These are phyloP conservation scores for Exocentrus adspersus DNA, from an alignment of 2,888 invertebrate genomes.

Conservation along the genomic window DNA sequence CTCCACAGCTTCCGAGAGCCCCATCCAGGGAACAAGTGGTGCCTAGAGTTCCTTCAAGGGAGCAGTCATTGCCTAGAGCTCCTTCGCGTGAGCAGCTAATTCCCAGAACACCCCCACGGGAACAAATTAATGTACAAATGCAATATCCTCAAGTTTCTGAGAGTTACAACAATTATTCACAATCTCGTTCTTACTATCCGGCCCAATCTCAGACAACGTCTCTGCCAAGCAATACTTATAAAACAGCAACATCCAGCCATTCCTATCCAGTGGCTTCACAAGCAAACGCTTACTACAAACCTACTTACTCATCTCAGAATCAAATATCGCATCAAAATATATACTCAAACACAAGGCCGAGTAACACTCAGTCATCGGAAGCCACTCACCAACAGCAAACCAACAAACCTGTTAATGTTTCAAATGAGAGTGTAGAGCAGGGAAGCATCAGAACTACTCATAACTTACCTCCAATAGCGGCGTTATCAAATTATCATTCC, in stretches of 20 bases:
- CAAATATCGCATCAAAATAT: constrained; percentile 28
- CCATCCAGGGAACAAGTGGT: constrained; percentile 45
- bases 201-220: constrained; percentile 46
- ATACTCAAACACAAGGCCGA: constrained; percentile 29
- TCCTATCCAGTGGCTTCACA: constrained; percentile 31
- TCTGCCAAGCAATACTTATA: constrained; percentile 38
- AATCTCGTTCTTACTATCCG: constrained; percentile 49
- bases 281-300: constrained; percentile 41
- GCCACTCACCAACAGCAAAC: constrained; percentile 8
- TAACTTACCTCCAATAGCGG: constrained; percentile 67
- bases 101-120: constrained; percentile 42
- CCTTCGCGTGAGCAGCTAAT: constrained; percentile 41
- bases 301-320: constrained; percentile 39
- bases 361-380: constrained; percentile 2
- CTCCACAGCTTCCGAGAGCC: constrained; percentile 42
- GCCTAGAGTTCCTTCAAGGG: constrained; percentile 39
- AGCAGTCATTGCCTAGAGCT: constrained; percentile 36
- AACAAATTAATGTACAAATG: constrained; percentile 32
- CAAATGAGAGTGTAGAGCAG: constrained; percentile 42
- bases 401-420: constrained; percentile 10
- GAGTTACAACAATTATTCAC: constrained; percentile 42
- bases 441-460: constrained; percentile 60
- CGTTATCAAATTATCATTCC: constrained; percentile 65
- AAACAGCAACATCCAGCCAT: constrained; percentile 32
- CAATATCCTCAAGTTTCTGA: constrained; percentile 38